Base-by-base conservation (phyloP, 2,797 vertebrate genomes). In the Fringilla coelebs region DNA sequence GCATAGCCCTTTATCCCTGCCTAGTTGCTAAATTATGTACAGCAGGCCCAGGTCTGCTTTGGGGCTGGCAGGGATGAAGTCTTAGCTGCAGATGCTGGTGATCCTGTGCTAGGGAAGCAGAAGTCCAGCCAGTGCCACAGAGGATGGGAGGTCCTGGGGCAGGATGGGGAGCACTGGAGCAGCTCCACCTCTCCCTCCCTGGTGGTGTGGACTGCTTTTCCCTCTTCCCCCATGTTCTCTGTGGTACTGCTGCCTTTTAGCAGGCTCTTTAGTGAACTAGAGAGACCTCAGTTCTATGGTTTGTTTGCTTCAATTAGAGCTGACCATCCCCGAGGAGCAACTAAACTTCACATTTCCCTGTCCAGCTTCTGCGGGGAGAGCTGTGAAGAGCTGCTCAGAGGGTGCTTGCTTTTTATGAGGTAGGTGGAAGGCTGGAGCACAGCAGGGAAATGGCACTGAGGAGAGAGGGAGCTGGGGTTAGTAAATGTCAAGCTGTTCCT, bases 281-380 rank as follows among this genome's bases (percentile, higher is more conserved):
- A 41, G 75, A 85, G 66, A 65, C 82, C 68, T 79, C n/a, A 34
- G 58, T 85, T 83, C 87, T 68, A 8, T 22, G 71, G 67, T 86
- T 93, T 88, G 79, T 95, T 96, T 94, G 74, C 74, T 92, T 96
- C 72, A 63, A 7, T 94, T 94, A 41, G 51, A 91, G 77, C 63
- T 82, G 77, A 18, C 74, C 46, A 1, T 92, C 85, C 75, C 96
- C 1, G 19, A 91, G 90, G 93, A 95, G 84, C 76, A 57, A 41
- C 82, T 82, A 68, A 87, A 79, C 75, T 25, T 29, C 8, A 1
- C 3, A 4, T 67, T 89, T 89, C 49, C 46, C 49, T 78, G 57
- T 88, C 82, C 80, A 32, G 40, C 58, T 67, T 80, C 85, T 78
- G 58, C 9, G 1, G 70, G 70, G 76, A 82, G 51, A 31, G 60